Evolutionary conservation across 2,797 vertebrate species (phyloP).

Genomic region (Darevskia nairensis): DNA sequence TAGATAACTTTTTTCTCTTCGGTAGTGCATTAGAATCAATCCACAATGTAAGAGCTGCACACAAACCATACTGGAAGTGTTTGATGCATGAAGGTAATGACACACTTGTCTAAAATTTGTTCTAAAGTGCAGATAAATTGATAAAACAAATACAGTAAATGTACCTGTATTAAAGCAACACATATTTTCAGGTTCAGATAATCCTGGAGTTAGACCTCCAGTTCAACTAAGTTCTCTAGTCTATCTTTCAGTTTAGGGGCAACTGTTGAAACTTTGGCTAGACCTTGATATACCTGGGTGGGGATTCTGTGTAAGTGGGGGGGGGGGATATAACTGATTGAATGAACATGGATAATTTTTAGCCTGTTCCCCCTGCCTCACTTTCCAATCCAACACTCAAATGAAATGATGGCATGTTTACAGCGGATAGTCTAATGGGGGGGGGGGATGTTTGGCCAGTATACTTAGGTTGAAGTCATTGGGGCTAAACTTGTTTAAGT

Average conservation of each 20-base stretch:
- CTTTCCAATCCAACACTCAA: not conserved
- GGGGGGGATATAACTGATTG: not conserved
- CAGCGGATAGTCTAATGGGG: not conserved
- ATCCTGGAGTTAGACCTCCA: not conserved
- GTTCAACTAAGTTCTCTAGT: constrained; percentile 7
- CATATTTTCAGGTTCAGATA: constrained; percentile 1
- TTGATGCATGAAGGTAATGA: constrained; percentile 84
- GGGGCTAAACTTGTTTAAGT: not conserved
- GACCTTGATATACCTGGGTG: not conserved
- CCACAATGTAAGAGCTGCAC: constrained; percentile 86
- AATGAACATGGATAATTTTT: not conserved
- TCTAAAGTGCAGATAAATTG: not conserved
- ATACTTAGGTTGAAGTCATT: not conserved
- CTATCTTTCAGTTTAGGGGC: not conserved
- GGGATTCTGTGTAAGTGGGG: too few species aligned
- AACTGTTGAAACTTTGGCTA: not conserved
- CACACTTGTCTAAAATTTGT: constrained; percentile 16
- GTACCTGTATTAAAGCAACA: not conserved
- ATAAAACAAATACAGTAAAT: constrained; percentile 24
- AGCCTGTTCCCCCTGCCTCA: not conserved
- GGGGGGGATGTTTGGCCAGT: not conserved
- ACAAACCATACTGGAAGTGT: constrained; percentile 88
- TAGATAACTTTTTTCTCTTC: constrained; percentile 5
- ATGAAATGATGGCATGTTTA: not conserved
- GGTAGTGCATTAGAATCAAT: constrained; percentile 90